Evolutionary conservation across 2,888 invertebrate genomes (phyloP).

Genomic region (Hypomecis punctinalis): DNA sequence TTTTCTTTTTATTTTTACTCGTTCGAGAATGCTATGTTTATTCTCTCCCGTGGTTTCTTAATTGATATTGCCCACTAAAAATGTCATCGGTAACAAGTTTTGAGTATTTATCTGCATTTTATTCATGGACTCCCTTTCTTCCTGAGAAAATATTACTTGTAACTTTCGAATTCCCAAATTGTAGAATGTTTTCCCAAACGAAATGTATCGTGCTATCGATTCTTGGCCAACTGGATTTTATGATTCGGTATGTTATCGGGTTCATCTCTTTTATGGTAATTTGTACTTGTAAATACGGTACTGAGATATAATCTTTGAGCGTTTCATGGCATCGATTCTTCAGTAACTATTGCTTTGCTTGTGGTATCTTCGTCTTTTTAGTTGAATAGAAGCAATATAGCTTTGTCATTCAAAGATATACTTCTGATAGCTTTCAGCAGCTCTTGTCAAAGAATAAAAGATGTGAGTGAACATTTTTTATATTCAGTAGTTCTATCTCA

Average conservation of each 20-base stretch:
- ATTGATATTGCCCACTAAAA: conserved; percentile 29
- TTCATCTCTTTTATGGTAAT: conserved; percentile 58
- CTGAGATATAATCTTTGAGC: not conserved
- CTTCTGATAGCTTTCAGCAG: not conserved
- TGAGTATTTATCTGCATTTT: conserved; percentile 27
- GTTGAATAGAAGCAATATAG: not conserved
- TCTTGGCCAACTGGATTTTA: conserved; percentile 57
- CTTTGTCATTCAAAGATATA: not conserved
- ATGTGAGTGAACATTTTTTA: no score
- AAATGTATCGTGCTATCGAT: conserved; percentile 1
- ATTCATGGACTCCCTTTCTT: conserved; percentile 24
- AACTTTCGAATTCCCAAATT: conserved; percentile 24
- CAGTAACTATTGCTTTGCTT: not conserved
- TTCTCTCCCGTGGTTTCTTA: conserved; percentile 25
- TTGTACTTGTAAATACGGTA: conserved; percentile 36
- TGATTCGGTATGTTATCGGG: conserved; percentile 66
- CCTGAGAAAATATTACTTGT: conserved; percentile 8
- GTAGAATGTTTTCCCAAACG: conserved; percentile 5
- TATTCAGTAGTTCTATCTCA: no score
- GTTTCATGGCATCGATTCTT: not conserved
- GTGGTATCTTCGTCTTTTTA: no score
- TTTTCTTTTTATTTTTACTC: conserved; percentile 5
- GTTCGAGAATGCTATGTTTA: conserved; percentile 21
- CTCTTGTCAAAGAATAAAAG: no score
- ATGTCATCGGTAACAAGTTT: conserved; percentile 26